phyloP scores from a whole-genome alignment of 2,797 vertebrate species.

The Alauda arvensis region DNA sequence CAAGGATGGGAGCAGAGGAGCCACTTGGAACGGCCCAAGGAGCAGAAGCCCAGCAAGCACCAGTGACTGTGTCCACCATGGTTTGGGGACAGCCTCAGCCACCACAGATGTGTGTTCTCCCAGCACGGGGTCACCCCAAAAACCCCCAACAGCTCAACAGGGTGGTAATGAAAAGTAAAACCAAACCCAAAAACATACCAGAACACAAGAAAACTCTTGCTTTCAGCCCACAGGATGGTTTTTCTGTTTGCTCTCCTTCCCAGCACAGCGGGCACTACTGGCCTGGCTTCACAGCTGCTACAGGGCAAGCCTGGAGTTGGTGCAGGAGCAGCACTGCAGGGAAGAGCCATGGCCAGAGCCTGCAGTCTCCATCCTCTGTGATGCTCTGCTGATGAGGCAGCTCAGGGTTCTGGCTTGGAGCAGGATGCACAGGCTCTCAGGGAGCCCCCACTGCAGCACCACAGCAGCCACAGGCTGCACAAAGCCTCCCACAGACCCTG shows the following conservation, averaged over 20 bases:
- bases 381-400: background rate
- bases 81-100: background rate
- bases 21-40: background rate
- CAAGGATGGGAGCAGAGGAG: background rate
- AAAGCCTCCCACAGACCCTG: background rate
- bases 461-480: background rate
- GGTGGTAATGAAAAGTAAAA: background rate
- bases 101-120: background rate
- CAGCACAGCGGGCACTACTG: fast-evolving
- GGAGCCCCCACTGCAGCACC: background rate
- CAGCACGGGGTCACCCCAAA: background rate
- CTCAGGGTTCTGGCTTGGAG: background rate
- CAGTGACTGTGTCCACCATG: fast-evolving
- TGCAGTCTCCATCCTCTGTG: background rate
- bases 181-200: background rate
- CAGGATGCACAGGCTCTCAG: fast-evolving
- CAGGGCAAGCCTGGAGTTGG: background rate
- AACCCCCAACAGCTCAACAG: background rate
- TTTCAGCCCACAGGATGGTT: background rate
- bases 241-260: background rate
- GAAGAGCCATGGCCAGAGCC: background rate
- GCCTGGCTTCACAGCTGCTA: background rate
- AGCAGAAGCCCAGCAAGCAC: background rate
- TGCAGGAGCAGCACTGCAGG: background rate
- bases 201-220: background rate